Conservation (phyloP, 1,140 invertebrate species). For the Conus betulinus region DNA sequence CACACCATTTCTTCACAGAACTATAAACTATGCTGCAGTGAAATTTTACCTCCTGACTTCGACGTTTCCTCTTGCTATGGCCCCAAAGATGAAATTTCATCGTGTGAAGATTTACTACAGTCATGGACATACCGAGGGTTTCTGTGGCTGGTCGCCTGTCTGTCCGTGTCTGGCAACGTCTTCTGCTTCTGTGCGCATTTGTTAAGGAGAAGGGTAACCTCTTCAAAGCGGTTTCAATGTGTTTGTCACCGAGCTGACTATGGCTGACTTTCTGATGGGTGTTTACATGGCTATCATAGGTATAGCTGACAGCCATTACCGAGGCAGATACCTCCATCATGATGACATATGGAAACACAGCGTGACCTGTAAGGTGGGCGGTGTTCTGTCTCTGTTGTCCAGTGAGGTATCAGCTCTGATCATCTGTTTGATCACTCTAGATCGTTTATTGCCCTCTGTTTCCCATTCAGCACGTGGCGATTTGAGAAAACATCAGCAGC, state of each 20-base stretch:
- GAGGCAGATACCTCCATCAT: slow-evolving; percentile 52
- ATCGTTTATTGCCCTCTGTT: slow-evolving; percentile 26
- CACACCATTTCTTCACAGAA: slow-evolving; percentile 37
- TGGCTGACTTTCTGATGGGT: slow-evolving; percentile 41
- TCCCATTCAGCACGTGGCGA: slow-evolving; percentile 1
- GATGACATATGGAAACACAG: slow-evolving; percentile 34
- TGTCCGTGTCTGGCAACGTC: slow-evolving; percentile 53
- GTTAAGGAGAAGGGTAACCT: background rate
- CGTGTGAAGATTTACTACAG: slow-evolving; percentile 49
- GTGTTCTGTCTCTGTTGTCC: slow-evolving; percentile 41
- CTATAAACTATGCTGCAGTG: slow-evolving; percentile 48
- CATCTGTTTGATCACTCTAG: slow-evolving; percentile 54
- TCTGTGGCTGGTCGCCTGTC: slow-evolving; percentile 48
- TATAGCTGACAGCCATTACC: slow-evolving; percentile 30
- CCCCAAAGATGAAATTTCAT: slow-evolving; percentile 49
- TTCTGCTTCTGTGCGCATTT: slow-evolving; percentile 31
- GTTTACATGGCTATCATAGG: slow-evolving; percentile 39
- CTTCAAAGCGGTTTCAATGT: slow-evolving; percentile 37
- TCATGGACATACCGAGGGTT: slow-evolving; percentile 36
- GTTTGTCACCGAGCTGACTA: slow-evolving; percentile 52
- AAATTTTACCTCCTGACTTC: slow-evolving; percentile 35
- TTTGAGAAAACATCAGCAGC: slow-evolving; percentile 15
- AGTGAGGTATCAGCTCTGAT: slow-evolving; percentile 38
- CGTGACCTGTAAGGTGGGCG: slow-evolving; percentile 25
- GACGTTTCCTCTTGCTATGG: background rate